Evolutionary conservation across 2,888 invertebrate species (phyloP), one percentile per base, ranked within the genome.

Genomic region (Aleiodes testaceus): DNA sequence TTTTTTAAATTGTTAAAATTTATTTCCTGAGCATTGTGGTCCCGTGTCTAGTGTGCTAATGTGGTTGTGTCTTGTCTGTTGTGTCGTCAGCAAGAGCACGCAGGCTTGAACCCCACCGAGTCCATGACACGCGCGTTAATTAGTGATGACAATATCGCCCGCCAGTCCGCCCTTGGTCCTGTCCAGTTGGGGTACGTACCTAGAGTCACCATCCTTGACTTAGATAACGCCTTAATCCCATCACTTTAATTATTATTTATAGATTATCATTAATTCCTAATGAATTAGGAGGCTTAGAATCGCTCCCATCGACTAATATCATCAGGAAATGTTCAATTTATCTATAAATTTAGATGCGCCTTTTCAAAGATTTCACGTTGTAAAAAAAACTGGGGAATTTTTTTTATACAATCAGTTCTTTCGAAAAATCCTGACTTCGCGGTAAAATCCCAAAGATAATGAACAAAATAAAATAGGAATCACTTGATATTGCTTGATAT

Each of bases 81-180:
- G 91, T 91, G 91, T 92, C 92, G 89, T 87, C 92, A 95, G 94
- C 94, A 94, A 92, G 95, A 94, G 92, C 85, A 87, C 87, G 94
- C 94, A 91, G 95, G 95, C 90, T 92, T 94, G 89, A 94, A 92
- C 92, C 93, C 95, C 91, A 95, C 95, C 90, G 96, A 96, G 91
- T 96, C 96, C 90, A 95, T 96, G 95, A 96, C 96, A 89, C 93
- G 96, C 89, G 95, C 96, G 90, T 93, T 96, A 91, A 96, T 96
- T 89, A 94, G 94, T 90, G 96, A 96, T 91, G 96, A 96, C 92
- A 93, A 90, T 88, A 90, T 91, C 87, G 91, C 94, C 90, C 93
- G 94, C 90, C 92, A 93, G 91, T 93, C 94, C 90, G 92, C 91
- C 87, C 91, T 94, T 90, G 96, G 95, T 90, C 95, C 95, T 89